A percentile compares a stretch with the other conserved stretches of the same genome.
These are phyloP conservation scores for Trididemnum miniatum DNA, from an alignment of 23 tunicate species.

Conservation along the genomic window DNA sequence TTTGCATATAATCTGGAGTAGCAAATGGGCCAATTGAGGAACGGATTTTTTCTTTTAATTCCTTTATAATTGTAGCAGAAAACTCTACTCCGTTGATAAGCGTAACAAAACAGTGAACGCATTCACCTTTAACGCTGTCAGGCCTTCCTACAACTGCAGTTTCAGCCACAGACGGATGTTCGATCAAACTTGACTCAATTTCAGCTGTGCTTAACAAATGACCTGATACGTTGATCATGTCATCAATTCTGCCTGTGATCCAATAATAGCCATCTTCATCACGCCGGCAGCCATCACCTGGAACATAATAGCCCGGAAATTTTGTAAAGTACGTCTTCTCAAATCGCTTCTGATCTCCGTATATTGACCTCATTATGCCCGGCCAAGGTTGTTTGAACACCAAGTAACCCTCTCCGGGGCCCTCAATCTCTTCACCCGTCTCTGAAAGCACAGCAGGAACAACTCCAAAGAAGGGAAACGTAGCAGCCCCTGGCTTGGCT, in stretches of 20 bases:
- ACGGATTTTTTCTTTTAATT: constrained; percentile 54
- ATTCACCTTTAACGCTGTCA: constrained; percentile 70
- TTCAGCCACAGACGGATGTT: constrained; percentile 81
- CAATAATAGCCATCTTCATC: constrained; percentile 90
- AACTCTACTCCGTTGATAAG: constrained; percentile 58
- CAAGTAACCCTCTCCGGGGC: constrained; percentile 80
- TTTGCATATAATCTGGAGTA: constrained; percentile 71
- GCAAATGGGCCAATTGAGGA: constrained; percentile 66
- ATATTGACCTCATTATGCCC: constrained; percentile 86
- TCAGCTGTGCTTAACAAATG: constrained; percentile 88
- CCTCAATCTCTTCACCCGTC: constrained; percentile 71
- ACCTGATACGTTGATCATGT: constrained; percentile 91
- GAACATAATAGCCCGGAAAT: constrained; percentile 93
- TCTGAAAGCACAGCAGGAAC: constrained; percentile 83
- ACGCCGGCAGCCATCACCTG: constrained; percentile 87
- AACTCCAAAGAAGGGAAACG: constrained; percentile 90
- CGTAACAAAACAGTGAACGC: constrained; percentile 85
- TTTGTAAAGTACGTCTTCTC: constrained; percentile 66
- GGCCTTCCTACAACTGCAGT: constrained; percentile 91
- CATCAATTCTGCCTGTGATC: constrained; percentile 96
- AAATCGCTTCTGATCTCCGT: constrained; percentile 79
- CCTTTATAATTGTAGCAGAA: constrained; percentile 21
- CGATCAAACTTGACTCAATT: constrained; percentile 80
- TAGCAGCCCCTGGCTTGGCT: constrained; percentile 86
- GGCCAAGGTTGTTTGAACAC: constrained; percentile 97